A percentile compares a stretch with the other conserved stretches of the same genome.
Evolutionary conservation across 2,888 invertebrate genomes (phyloP).

Genomic region (Eupelmus urozonus): DNA sequence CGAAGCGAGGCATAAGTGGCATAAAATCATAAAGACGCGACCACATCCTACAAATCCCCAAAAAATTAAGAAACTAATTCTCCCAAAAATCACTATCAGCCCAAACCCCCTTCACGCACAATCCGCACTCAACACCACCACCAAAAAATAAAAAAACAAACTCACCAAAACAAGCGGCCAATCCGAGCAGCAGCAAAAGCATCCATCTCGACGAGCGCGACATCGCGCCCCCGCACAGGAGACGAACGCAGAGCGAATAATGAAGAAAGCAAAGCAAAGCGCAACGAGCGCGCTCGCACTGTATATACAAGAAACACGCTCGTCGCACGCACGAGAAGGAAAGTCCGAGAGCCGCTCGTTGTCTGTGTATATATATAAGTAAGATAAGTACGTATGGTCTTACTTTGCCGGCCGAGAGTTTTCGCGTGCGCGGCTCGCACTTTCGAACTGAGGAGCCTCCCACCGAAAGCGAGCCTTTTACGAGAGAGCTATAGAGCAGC

Average conservation of each 20-base stretch:
- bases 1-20: too few relatives aligned
- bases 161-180: neutral
- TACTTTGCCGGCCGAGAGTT: slow-evolving; percentile 35
- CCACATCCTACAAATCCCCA: too few relatives aligned
- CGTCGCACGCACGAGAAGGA: slow-evolving; percentile 50
- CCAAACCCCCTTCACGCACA: too few relatives aligned
- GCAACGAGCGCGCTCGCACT: neutral
- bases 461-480: slow-evolving; percentile 70
- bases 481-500: slow-evolving; percentile 37
- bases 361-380: too few relatives aligned
- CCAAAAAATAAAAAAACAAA: neutral
- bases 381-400: too few relatives aligned
- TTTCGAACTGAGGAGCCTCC: slow-evolving; percentile 74
- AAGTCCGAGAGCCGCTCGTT: too few relatives aligned
- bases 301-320: too few relatives aligned
- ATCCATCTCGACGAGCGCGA: slow-evolving; percentile 17
- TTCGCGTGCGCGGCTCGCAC: slow-evolving; percentile 65
- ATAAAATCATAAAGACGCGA: too few relatives aligned
- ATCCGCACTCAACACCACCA: too few relatives aligned
- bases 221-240: slow-evolving; percentile 29
- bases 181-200: neutral
- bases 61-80: too few relatives aligned
- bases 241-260: neutral
- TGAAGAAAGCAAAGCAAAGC: neutral
- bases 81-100: too few relatives aligned